phyloP scores from a whole-genome alignment of 2,113 vertebrate species.

The Gopherus evgoodei region DNA sequence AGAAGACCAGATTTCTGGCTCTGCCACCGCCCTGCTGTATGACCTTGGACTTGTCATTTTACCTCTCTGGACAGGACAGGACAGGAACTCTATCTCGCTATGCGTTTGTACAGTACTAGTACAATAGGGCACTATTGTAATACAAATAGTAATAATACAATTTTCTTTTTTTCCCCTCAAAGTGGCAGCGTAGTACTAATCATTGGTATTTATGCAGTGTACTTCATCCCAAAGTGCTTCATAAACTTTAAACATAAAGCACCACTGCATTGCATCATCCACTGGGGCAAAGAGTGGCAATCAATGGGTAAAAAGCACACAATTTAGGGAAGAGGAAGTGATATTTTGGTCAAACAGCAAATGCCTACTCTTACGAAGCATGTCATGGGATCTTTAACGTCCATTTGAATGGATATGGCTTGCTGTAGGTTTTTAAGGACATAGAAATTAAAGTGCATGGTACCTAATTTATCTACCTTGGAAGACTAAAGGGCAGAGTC shows the following conservation, averaged over 20 bases:
- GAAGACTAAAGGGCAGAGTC: background rate
- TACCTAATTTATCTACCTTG: background rate
- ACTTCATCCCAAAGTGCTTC: background rate
- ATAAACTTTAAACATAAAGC: background rate
- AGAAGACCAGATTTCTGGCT: background rate
- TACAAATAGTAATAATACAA: background rate
- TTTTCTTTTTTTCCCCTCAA: background rate
- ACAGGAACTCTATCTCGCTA: background rate
- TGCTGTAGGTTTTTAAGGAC: background rate
- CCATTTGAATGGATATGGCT: background rate
- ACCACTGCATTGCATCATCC: background rate
- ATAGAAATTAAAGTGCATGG: background rate
- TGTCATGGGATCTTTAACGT: background rate
- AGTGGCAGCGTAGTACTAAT: background rate
- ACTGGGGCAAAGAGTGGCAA: background rate
- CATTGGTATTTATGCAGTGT: rapidly evolving
- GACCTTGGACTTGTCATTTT: background rate
- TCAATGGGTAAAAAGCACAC: background rate
- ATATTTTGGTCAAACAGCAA: background rate
- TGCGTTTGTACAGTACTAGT: background rate
- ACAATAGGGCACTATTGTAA: background rate
- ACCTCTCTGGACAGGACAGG: background rate
- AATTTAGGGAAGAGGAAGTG: background rate
- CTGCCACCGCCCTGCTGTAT: background rate
- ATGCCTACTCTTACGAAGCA: background rate